Percentiles rank a stretch among this genome's conserved stretches.
Evolutionary conservation across 2,888 invertebrate species (phyloP).

Genomic region (Parascotia fuliginaria): DNA sequence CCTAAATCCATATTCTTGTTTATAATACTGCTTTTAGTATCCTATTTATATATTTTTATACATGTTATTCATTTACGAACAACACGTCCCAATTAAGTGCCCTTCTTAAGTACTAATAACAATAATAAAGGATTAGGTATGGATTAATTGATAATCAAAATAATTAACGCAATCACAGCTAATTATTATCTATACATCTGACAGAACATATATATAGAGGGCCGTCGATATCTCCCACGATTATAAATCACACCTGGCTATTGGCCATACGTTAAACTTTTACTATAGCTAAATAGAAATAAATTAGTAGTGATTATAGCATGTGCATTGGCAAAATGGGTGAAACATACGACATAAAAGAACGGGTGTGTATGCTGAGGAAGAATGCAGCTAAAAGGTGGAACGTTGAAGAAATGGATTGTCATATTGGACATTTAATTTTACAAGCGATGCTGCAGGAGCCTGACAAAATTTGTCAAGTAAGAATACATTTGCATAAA

Average conservation of each 20-base stretch:
- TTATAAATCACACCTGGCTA: too few relatives aligned
- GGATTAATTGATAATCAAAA: not conserved
- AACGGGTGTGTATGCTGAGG: constrained; percentile 45
- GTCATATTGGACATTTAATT: constrained; percentile 58
- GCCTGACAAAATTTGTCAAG: constrained; percentile 51
- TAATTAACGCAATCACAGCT: not conserved
- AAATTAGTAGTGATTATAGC: not conserved
- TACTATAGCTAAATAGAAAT: too few relatives aligned
- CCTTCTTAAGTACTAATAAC: not conserved
- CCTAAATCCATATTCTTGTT: constrained; percentile 13
- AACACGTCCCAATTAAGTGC: not conserved
- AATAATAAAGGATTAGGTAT: not conserved
- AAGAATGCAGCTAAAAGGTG: constrained; percentile 48
- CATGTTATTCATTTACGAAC: too few relatives aligned
- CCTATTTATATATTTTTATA: too few relatives aligned
- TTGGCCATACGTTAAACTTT: too few relatives aligned
- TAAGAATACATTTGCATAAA: too few relatives aligned
- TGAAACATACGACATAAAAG: constrained; percentile 42
- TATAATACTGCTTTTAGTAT: not conserved
- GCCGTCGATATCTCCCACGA: not conserved
- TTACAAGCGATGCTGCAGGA: constrained; percentile 53
- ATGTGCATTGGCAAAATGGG: constrained; percentile 29
- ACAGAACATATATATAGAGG: not conserved
- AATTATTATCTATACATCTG: not conserved
- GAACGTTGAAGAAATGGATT: constrained; percentile 46